Conservation (phyloP, 2,113 vertebrate species). For the Stegostoma tigrinum region DNA sequence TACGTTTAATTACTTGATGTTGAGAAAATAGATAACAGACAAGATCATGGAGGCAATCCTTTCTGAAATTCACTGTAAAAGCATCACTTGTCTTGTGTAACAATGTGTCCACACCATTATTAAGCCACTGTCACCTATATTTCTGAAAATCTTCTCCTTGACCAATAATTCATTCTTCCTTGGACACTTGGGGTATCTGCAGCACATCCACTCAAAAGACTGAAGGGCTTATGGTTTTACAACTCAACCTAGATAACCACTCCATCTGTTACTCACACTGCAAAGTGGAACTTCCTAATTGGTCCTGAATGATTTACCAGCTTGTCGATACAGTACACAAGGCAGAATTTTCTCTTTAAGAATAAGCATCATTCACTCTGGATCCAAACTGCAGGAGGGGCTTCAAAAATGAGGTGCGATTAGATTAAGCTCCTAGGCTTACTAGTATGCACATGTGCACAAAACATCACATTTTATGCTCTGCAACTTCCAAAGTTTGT, state of each 20-base stretch:
- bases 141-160: background rate
- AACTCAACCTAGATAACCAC: background rate
- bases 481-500: too few relatives aligned
- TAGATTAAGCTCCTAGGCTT: too few relatives aligned
- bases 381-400: too few relatives aligned
- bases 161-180: background rate
- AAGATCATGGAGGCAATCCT: background rate
- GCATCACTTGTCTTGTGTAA: background rate
- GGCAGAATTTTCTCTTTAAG: too few relatives aligned
- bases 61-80: background rate
- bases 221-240: background rate
- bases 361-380: too few relatives aligned
- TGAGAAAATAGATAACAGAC: too few relatives aligned
- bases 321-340: too few relatives aligned
- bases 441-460: too few relatives aligned
- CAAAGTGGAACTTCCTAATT: too few relatives aligned
- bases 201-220: background rate
- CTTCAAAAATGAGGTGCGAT: too few relatives aligned
- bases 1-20: background rate
- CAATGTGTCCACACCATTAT: background rate
- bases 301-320: too few relatives aligned
- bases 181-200: background rate
- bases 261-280: background rate
- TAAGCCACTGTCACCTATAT: background rate
- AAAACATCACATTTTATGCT: too few relatives aligned